Base-by-base conservation (phyloP, 2,113 vertebrate species). In the Lasiurus cinereus region DNA sequence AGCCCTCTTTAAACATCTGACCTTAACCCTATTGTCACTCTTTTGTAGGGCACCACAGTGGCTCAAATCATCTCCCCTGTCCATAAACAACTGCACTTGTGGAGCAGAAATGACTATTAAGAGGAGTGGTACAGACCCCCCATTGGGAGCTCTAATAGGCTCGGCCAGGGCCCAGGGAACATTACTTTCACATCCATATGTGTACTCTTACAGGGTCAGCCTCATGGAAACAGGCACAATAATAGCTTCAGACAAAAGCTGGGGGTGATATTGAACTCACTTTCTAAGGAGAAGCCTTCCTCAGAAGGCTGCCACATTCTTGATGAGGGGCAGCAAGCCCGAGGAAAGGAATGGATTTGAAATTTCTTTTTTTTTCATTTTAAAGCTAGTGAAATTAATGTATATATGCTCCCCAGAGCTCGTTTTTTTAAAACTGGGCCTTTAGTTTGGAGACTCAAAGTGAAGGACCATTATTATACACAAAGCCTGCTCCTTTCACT, bases 191-290 rank as follows among this genome's bases (percentile, higher is more conserved):
- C 87, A 74, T 94, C 95, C 74, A 89, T 96, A 94, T 97, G 43
- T 64, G 79, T 93, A 69, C 74, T 97, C 77, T 97, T 93, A 85
- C 39, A 2, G 95, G 95, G 96, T 90, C 94, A 97, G 90, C 67
- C 94, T 85, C 79, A 5, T n/a, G 52, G 96, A 92, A 31, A 83
- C 70, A 92, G 85, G 84, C 39, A 15, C 88, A 95, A 83, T 91
- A 97, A 96, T 90, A 91, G 94, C 86, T 94, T 89, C 86, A 91
- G 72, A 97, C 93, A 97, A 98, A 97, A 96, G 93, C 91, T 3
- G 36, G 39, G 21, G 80, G 72, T 69, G 97, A 96, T 83, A 97
- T 33, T 54, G 95, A 97, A 72, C 91, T 91, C 8, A 77, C 91
- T 97, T 94, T 97, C 91, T 74, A 43, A 9, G 31, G 74, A 70